Base-by-base conservation (phyloP, 1,140 invertebrate genomes). In the Danaus plexippus region DNA sequence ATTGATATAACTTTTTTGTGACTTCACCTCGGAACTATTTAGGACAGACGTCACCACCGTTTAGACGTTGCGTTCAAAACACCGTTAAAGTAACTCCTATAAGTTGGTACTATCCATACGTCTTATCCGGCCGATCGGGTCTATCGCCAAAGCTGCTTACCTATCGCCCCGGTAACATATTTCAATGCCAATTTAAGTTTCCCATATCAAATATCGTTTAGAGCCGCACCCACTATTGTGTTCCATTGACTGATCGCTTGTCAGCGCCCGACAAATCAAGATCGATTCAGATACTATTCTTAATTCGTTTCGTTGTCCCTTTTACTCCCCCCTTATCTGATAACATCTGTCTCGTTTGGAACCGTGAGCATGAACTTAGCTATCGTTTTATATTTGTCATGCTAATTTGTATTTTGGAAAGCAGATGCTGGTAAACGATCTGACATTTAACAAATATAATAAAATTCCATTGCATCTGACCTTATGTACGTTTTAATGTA, bases 251-350 rank as follows among this genome's bases (percentile, higher is more conserved):
- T 79, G 79, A 84, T 84, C 72, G 73, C 76, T 75, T 82, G 80
- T 82, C 80, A 79, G 75, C 80, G 69, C 53, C 61, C 66, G 79
- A 75, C 80, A 77, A 83, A 83, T 83, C 80, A 75, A 81, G 80
- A 84, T 84, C 74, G 68, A 80, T 80, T 71, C 70, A 56, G 77
- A 84, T 84, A 83, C 71, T 67, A 77, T 76, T 79, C 70, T 73
- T 80, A 81, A 81, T 80, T 78, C 67, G 70, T 76, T 73, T 64
- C 58, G 61, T 48, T 57, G 41, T 72, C 73, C 58, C 68, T 59
- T 43, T 73, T 61, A 50, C 70, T 47, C 40, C 50, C 12, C 40
- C 41, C 41, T 15, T 53, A 50, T 55, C 41, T 9, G 12, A 58
- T 66, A 66, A 47, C 44, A 12, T 48, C 51, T 45, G 44, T 71